phyloP scores from a whole-genome alignment of 2,113 vertebrate species.

The Dasypus novemcinctus region DNA sequence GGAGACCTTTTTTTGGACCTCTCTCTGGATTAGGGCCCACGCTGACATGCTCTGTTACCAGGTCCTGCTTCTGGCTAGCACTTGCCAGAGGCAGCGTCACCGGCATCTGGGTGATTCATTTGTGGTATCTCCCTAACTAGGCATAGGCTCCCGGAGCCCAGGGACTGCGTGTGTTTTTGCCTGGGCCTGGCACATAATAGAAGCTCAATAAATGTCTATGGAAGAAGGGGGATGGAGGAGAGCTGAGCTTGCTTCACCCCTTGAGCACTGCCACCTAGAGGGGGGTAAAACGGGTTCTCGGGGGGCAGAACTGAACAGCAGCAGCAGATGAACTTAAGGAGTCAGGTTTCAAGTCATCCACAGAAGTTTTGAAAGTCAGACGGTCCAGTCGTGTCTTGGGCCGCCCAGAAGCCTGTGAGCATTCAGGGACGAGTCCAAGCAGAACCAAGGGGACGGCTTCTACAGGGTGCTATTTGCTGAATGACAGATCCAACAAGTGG shows the following conservation, averaged over 20 bases:
- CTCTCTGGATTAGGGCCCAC: too few relatives aligned
- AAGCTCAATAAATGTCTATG: background rate
- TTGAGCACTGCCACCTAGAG: background rate
- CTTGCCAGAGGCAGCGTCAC: background rate
- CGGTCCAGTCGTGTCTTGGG: background rate
- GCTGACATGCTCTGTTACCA: background rate
- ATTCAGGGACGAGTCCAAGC: background rate
- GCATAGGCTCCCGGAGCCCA: background rate
- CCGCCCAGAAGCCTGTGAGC: background rate
- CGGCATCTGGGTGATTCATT: background rate
- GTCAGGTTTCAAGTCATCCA: background rate
- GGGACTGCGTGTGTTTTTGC: background rate
- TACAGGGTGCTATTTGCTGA: background rate
- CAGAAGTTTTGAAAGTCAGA: background rate
- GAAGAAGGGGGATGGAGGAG: slow-evolving; percentile 69
- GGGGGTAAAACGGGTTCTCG: background rate
- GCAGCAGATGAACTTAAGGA: background rate
- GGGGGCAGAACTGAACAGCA: slow-evolving; percentile 3
- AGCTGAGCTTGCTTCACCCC: slow-evolving; percentile 68
- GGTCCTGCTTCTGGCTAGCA: background rate
- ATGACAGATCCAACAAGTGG: background rate
- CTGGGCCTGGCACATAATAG: background rate
- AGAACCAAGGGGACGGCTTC: background rate
- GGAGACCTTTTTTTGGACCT: background rate
- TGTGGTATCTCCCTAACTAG: background rate